Evolutionary conservation across 2,113 vertebrate species (phyloP), one percentile per base, ranked within the genome.

Genomic region (Burhinus oedicnemus): DNA sequence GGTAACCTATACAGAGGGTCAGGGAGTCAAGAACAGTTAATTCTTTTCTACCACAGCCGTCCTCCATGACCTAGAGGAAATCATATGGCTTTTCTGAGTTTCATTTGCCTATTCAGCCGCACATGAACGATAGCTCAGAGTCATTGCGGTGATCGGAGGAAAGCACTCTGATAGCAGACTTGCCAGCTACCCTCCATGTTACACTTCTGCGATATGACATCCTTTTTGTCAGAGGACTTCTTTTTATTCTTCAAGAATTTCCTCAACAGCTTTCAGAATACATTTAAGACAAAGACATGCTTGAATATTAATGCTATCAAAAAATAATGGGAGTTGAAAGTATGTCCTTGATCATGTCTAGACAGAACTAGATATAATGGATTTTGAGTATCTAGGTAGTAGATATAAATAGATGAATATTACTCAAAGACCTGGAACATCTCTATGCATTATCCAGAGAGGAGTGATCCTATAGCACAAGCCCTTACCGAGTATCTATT

Each of bases 291-390:
- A 95, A 97, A 80, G 90, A 45, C 22, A 29, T 66, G 75, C 71
- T 88, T 62, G 87, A 97, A 95, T 96, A 95, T 92, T 96, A 96
- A 96, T 90, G 85, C 22, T 40, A 93, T 76, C 0, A 0, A 62
- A 96, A 96, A 91, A 77, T 77, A 86, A 96, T 91, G 85, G 87
- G 84, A 94, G 77, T 34, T 96, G 83, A 92, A 92, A 92, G 70
- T 34, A 60, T 66, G 96, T 86, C 87, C 93, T 96, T 94, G 92
- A 95, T 96, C 92, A 80, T 18, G 90, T 96, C 96, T 93, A 96
- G 96, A 96, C 95, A 96, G 78, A 88, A 77, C 49, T 66, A 65
- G 70, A 74, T 94, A 76, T 90, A 96, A 95, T 80, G 66, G 62
- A 90, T 96, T 95, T 80, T 85, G 64, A 90, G 84, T 62, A 95